Conservation (phyloP, 2,888 invertebrate species). For the Phytoseiulus persimilis region DNA sequence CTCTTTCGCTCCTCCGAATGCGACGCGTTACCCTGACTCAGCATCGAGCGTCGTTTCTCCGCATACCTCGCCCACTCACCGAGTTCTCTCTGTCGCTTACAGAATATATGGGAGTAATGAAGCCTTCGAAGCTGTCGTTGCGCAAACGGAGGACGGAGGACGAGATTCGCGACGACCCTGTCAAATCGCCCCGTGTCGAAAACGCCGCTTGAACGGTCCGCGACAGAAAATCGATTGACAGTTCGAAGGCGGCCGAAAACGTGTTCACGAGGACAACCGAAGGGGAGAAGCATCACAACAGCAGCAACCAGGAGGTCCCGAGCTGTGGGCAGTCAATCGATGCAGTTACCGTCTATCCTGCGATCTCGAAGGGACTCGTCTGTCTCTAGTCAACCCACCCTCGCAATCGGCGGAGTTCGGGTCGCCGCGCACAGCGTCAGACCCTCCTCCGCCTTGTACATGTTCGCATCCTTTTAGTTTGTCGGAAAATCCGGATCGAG, state of each 20-base stretch:
- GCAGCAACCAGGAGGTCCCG: neutral
- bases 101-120: conserved; percentile 32
- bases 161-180: conserved; percentile 8
- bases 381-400: conserved; percentile 5
- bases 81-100: conserved; percentile 9
- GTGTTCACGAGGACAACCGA: neutral
- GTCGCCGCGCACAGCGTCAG: neutral
- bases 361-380: neutral
- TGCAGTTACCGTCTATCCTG: neutral
- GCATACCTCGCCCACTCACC: neutral
- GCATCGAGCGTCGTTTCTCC: neutral
- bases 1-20: neutral
- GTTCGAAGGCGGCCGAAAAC: neutral
- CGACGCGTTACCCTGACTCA: neutral
- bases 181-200: conserved; percentile 32
- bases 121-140: conserved; percentile 25
- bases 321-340: conserved; percentile 5
- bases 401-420: neutral
- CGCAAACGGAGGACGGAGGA: conserved; percentile 25
- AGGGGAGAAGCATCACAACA: neutral
- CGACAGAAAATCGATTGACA: neutral
- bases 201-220: conserved; percentile 14
- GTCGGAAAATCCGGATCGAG: neutral
- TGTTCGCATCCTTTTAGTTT: neutral
- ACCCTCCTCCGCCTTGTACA: neutral